Conservation (phyloP, 2,113 vertebrate species). For the Psophia crepitans region DNA sequence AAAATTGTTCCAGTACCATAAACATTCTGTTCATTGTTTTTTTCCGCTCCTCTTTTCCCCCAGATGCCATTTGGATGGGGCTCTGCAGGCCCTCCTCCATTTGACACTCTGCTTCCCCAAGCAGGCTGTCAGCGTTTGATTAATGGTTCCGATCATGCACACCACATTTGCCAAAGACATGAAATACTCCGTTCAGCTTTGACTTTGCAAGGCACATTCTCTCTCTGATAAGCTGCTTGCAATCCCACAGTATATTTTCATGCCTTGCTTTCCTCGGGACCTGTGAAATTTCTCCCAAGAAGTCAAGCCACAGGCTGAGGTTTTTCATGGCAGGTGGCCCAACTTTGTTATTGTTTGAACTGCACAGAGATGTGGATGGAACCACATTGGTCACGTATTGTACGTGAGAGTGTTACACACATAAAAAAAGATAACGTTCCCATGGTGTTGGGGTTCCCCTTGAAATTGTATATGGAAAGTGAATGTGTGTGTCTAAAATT, state of each 20-base stretch:
- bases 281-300: constrained; percentile 46
- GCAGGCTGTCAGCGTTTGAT: constrained; percentile 26
- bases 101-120: constrained; percentile 13
- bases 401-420: neutral
- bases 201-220: constrained; percentile 6
- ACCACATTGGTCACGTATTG: neutral
- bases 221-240: neutral
- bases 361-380: neutral
- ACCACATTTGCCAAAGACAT: constrained; percentile 45
- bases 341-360: constrained; percentile 3
- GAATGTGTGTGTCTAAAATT: neutral
- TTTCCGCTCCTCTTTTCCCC: neutral
- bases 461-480: neutral
- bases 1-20: neutral
- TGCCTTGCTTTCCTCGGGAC: neutral
- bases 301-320: neutral
- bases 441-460: neutral
- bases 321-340: constrained; percentile 40
- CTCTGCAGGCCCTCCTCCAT: constrained; percentile 15
- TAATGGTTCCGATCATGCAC: constrained; percentile 35
- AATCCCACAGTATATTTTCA: neutral
- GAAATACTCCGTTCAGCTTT: constrained; percentile 4
- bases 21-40: constrained; percentile 25
- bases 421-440: neutral
- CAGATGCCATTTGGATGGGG: constrained; percentile 15